These are phyloP conservation scores for Hirudo medicinalis DNA, from an alignment of 1,140 invertebrate species.

Conservation along the genomic window DNA sequence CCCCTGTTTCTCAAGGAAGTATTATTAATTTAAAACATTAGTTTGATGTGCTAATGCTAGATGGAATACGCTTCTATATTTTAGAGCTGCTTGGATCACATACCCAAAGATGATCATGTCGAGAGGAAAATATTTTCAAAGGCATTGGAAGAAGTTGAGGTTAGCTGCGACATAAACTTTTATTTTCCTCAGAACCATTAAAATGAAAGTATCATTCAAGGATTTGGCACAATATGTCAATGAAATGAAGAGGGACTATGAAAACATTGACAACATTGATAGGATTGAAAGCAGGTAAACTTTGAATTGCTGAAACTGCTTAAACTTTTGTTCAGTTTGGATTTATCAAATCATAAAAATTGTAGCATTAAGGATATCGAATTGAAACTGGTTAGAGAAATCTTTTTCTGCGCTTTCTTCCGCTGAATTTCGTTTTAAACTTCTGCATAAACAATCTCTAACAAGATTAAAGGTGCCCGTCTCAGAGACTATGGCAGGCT, in stretches of 20 bases:
- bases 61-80: too few relatives aligned
- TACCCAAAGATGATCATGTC: background rate
- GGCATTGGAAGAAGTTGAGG: background rate
- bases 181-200: background rate
- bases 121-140: conserved; percentile 1
- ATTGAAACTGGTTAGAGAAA: background rate
- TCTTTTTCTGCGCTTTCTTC: background rate
- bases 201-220: background rate
- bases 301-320: background rate
- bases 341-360: background rate
- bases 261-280: conserved; percentile 4
- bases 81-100: background rate
- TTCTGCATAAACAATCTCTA: too few relatives aligned
- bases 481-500: conserved; percentile 5
- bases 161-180: background rate
- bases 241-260: conserved; percentile 1
- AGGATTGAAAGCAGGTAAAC: conserved; percentile 11
- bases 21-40: too few relatives aligned
- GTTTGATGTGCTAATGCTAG: too few relatives aligned
- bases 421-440: background rate
- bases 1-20: background rate
- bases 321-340: background rate
- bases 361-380: background rate
- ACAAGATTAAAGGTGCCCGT: background rate
- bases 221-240: conserved; percentile 11